phyloP scores from a whole-genome alignment of 2,113 vertebrate genomes.

The Sinocyclocheilus rhinocerous region DNA sequence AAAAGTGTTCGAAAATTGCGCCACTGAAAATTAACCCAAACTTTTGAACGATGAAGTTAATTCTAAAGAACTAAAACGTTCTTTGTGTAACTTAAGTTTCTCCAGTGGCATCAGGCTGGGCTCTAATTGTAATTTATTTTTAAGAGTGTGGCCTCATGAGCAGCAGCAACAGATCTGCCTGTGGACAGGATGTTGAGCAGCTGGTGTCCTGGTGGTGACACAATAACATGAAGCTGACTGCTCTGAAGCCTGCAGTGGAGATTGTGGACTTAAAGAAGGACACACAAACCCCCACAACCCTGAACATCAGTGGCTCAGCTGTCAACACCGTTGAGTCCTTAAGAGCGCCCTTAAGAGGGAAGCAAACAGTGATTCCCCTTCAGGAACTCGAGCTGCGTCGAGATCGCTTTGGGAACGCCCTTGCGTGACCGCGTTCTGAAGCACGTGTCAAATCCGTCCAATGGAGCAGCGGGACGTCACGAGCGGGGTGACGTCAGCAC shows the following conservation, averaged over 20 bases:
- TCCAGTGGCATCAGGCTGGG: not conserved
- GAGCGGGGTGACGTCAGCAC: too few species aligned
- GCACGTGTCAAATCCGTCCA: too few species aligned
- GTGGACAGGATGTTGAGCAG: slow-evolving; percentile 27
- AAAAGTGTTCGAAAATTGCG: too few species aligned
- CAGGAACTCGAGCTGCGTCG: too few species aligned
- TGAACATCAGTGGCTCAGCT: slow-evolving; percentile 34
- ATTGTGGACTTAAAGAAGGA: slow-evolving; percentile 14
- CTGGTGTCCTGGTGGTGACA: slow-evolving; percentile 23
- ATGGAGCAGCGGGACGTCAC: too few species aligned
- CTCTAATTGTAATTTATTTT: slow-evolving; percentile 23
- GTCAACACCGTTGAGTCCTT: not conserved
- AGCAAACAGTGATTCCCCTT: not conserved
- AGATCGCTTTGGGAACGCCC: too few species aligned
- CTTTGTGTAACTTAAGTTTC: not conserved
- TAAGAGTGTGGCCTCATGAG: not conserved
- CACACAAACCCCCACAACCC: slow-evolving; percentile 21
- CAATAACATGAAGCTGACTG: slow-evolving; percentile 36
- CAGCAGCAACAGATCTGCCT: slow-evolving; percentile 2
- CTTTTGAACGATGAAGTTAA: too few species aligned
- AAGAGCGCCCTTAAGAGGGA: not conserved
- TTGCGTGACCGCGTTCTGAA: too few species aligned
- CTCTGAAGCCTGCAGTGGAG: slow-evolving; percentile 18
- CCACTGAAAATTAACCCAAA: too few species aligned
- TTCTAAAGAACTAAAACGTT: not conserved